Base-by-base conservation (phyloP, 2,888 invertebrate species). In the Ferrisia virgata region DNA sequence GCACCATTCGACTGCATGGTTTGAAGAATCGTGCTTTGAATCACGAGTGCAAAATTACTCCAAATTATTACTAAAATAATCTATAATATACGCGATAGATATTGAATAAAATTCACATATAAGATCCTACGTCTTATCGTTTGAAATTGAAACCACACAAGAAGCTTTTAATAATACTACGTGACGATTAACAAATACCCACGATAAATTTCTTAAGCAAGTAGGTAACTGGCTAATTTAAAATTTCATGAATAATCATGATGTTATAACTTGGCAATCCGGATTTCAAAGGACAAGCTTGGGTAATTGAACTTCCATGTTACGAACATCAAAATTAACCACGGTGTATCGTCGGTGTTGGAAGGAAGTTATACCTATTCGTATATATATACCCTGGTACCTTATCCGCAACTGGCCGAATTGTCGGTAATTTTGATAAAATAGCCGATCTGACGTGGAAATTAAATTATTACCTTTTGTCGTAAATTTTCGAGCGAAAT, bases 231-330 rank as follows among this genome's bases (percentile, higher is more conserved):
- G n/a, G n/a, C n/a, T 33, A 36, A 76, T 33, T 36, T 33, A 28
- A 76, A 76, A 76, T 76, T 76, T 36, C 72, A 76, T 76, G 72
- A 76, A 76, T 76, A 76, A 76, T 76, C 36, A 76, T 28, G 36
- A 28, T 33, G n/a, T n/a, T n/a, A 25, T 33, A 76, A 76, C 15
- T 76, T 76, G 18, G 22, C 72, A 33, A 76, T 36, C 36, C 36
- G 72, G 22, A 33, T 76, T 36, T 33, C 36, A 33, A 64, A 28
- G 64, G 25, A 64, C 15, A 13, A 64, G 28, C 64, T 25, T 64
- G 28, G 33, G 72, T 76, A 76, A 76, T 76, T 76, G 72, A 76
- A 76, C 33, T 76, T 76, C 33, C 36, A 76, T 36, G 72, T 36
- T 76, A 22, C 72, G 36, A 33, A 15, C 25, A 36, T 25, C 15